Percentiles rank a stretch among this genome's conserved stretches.
Conservation (phyloP, 2,888 invertebrate species). For the Listrodromus nycthemerus region DNA sequence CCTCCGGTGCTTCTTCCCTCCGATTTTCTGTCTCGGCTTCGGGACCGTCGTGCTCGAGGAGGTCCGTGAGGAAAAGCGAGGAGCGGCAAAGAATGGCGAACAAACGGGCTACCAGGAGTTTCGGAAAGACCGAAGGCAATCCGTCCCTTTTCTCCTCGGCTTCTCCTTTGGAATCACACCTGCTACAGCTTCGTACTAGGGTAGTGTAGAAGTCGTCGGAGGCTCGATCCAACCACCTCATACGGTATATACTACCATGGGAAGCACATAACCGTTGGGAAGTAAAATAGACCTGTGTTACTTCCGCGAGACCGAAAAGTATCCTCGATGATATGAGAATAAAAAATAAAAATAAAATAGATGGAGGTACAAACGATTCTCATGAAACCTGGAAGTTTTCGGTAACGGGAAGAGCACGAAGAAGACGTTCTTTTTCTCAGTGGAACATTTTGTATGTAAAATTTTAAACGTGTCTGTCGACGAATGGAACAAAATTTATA, state of each 20-base stretch:
- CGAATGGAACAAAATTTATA: too few relatives aligned
- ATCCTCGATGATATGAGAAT: conserved; percentile 1
- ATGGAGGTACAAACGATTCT: too few relatives aligned
- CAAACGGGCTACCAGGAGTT: conserved; percentile 49
- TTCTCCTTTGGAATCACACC: conserved; percentile 55
- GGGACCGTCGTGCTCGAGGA: conserved; percentile 37
- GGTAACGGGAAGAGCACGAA: too few relatives aligned
- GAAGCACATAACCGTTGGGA: conserved; percentile 11
- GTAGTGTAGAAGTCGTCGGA: conserved; percentile 36
- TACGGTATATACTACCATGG: background rate
- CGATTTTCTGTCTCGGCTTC: conserved; percentile 23
- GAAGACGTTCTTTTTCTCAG: too few relatives aligned
- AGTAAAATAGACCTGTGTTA: conserved; percentile 6
- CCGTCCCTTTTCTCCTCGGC: conserved; percentile 47
- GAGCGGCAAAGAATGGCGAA: conserved; percentile 16
- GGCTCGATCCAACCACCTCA: conserved; percentile 48
- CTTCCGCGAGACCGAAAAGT: conserved; percentile 15
- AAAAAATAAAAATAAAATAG: conserved; percentile 17
- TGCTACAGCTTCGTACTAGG: conserved; percentile 49
- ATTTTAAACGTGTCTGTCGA: too few relatives aligned
- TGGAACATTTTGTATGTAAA: too few relatives aligned
- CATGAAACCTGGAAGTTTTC: too few relatives aligned
- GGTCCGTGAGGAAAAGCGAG: conserved; percentile 1
- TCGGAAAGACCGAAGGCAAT: conserved; percentile 38
- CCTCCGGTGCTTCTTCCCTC: conserved; percentile 51